Conservation (phyloP, 2,797 vertebrate species). For the Mormyrops boulengeri region DNA sequence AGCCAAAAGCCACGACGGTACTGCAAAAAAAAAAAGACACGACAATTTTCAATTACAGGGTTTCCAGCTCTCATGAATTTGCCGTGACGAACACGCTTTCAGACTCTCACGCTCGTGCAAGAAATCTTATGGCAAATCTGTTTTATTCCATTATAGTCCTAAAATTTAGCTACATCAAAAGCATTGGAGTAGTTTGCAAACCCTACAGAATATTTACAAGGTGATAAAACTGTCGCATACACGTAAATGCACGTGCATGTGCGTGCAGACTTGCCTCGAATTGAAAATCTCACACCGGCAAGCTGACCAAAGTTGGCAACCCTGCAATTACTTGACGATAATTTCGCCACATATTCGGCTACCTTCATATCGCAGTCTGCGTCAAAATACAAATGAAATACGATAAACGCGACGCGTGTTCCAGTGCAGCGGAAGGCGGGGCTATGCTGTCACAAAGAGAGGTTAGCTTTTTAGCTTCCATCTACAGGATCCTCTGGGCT, state of each 20-base stretch:
- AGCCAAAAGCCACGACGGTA: background rate
- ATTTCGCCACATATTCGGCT: background rate
- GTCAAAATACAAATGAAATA: background rate
- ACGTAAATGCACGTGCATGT: background rate
- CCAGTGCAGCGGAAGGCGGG: conserved; percentile 12
- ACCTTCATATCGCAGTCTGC: background rate
- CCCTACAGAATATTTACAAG: background rate
- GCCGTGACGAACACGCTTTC: background rate
- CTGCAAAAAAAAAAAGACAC: background rate
- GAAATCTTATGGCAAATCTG: background rate
- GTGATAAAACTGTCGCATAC: background rate
- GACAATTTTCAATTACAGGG: background rate
- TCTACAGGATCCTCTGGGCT: conserved; percentile 42
- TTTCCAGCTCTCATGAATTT: background rate
- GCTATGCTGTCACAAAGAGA: conserved; percentile 34
- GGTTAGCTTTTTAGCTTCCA: conserved; percentile 27
- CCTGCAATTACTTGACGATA: background rate
- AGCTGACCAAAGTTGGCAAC: background rate
- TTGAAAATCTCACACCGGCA: background rate
- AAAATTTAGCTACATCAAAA: background rate
- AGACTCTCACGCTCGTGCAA: background rate
- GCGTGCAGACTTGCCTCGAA: background rate
- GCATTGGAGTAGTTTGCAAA: background rate
- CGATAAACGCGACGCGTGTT: background rate
- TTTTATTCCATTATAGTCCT: background rate